Evolutionary conservation across 1,140 invertebrate species (phyloP), one percentile per base, ranked within the genome.

Genomic region (Brachionus paranguensis): DNA sequence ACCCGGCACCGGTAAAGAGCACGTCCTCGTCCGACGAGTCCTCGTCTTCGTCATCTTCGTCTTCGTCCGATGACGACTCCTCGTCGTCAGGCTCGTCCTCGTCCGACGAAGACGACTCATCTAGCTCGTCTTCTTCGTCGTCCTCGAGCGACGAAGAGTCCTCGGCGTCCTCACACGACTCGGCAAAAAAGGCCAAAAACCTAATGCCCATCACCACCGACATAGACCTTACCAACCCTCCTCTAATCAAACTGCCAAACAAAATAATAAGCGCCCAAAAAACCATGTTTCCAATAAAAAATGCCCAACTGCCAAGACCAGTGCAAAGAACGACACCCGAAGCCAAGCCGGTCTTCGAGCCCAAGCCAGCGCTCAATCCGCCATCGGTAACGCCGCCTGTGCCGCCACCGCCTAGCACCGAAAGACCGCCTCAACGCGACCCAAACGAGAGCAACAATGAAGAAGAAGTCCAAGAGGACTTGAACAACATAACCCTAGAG

Each of bases 121-220:
- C 72, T 5, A 50, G 43, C 20, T 76, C 72, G 11, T 76, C 72
- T 50, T 50, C 43, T 29, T 76, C 72, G 27, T 50, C 72, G 27
- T 76, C 72, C 27, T 76, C 72, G 20, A 50, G 72, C 47, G 72
- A 76, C 43, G 72, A 76, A 50, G 68, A 72, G 17, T 72, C 68
- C 2, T 72, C 68, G 12, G 11, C 68, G n/a, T 72, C 68, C 41
- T 72, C 68, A n/a, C 2, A 14, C 41, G 33, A 43, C 33, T 72
- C 37, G 17, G 33, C 41, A 20, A 72, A 72, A 37, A 72, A 72
- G 17, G 1, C 37, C 14, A 72, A 72, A 72, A 72, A 17, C 41
- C 37, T 43, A 17, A 24, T 10, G 14, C 17, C 53, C n/a, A 60
- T 60, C 17, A 20, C 6, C 53, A 41, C 12, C 14, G 65, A 68